Evolutionary conservation across 2,888 invertebrate species (phyloP).

Genomic region (Autographa pulchrina): DNA sequence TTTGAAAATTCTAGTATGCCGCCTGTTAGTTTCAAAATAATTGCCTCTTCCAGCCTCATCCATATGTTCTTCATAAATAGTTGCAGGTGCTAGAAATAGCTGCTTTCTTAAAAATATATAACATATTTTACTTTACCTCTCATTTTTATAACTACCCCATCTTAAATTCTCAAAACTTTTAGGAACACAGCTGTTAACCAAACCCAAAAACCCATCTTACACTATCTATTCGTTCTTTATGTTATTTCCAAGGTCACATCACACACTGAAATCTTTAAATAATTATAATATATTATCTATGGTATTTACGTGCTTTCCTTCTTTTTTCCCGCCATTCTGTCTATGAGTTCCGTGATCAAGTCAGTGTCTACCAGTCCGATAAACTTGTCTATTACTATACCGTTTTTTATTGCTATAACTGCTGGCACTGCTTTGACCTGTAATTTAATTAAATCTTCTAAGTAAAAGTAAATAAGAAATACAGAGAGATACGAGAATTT

Average conservation of each 20-base stretch:
- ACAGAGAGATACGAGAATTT: too few relatives aligned
- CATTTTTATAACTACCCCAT: too few relatives aligned
- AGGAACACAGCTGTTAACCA: not conserved
- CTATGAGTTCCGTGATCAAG: constrained; percentile 94
- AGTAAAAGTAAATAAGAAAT: too few relatives aligned
- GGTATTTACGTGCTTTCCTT: constrained; percentile 65
- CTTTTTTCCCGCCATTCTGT: constrained; percentile 88
- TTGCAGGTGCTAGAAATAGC: too few relatives aligned
- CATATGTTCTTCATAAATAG: too few relatives aligned
- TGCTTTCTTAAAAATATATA: too few relatives aligned
- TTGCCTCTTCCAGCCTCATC: too few relatives aligned
- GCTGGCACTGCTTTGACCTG: constrained; percentile 95
- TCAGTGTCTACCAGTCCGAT: constrained; percentile 95
- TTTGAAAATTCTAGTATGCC: too few relatives aligned
- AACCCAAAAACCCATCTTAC: not conserved
- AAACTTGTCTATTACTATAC: constrained; percentile 95
- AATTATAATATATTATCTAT: constrained; percentile 23
- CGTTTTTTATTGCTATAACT: constrained; percentile 94
- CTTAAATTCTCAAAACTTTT: too few relatives aligned
- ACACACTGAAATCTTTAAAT: constrained; percentile 47
- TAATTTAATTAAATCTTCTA: too few relatives aligned
- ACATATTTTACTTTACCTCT: too few relatives aligned
- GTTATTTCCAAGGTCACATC: not conserved
- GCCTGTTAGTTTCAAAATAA: too few relatives aligned
- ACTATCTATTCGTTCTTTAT: not conserved